A percentile compares a stretch with the other conserved stretches of the same genome.
Conservation (phyloP, 2,888 invertebrate species). For the Sepioteuthis lessoniana region DNA sequence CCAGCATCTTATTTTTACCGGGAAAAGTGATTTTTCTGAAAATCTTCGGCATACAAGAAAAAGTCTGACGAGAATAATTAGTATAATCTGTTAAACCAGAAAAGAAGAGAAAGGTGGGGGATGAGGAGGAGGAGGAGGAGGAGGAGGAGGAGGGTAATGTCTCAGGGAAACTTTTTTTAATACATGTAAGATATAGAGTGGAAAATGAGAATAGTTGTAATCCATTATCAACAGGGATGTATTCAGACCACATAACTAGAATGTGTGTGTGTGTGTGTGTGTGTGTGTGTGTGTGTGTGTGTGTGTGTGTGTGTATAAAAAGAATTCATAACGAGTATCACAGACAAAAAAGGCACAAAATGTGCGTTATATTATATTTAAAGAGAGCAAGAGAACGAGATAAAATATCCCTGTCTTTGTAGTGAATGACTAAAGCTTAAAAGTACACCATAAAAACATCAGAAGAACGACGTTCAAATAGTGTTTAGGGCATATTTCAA, state of each 20-base stretch:
- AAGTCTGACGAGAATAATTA: no score
- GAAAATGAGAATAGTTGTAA: neutral
- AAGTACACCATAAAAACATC: neutral
- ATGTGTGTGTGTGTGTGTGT: neutral
- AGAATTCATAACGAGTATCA: neutral
- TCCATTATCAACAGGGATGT: neutral
- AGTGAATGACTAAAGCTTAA: neutral
- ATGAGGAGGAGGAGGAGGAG: no score
- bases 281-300: neutral
- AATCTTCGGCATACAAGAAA: no score
- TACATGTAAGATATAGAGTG: no score
- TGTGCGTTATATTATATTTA: neutral
- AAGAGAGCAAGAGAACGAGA: neutral
- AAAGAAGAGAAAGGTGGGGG: no score
- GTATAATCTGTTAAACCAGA: no score
- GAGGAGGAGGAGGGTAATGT: no score
- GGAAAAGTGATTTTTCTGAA: no score
- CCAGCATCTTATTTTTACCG: no score
- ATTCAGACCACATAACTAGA: neutral
- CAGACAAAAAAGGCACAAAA: neutral
- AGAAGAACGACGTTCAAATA: slow-evolving; percentile 1
- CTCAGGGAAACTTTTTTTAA: no score
- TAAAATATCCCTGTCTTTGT: neutral
- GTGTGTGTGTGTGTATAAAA: no score
- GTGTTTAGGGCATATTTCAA: slow-evolving; percentile 23